A percentile compares a stretch with the other conserved stretches of the same genome.
Evolutionary conservation across 2,113 vertebrate species (phyloP).

Genomic region (Hippolais icterina): DNA sequence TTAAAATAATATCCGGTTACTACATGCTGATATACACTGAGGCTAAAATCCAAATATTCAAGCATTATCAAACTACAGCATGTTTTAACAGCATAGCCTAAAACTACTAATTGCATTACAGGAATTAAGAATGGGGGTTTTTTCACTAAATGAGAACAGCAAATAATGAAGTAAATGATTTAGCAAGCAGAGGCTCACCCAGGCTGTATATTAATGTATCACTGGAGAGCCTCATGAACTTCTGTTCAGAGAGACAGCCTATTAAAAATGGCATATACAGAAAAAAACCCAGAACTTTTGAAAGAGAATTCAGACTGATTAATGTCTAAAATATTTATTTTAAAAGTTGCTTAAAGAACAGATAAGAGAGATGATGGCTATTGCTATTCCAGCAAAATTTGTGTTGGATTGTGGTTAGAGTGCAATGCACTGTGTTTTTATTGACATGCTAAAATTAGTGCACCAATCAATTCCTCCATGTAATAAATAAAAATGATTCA

Average conservation of each 20-base stretch:
- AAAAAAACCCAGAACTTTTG: not conserved
- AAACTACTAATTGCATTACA: not conserved
- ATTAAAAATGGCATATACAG: not conserved
- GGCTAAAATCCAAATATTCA: not conserved
- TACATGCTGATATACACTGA: not conserved
- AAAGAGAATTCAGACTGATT: not conserved
- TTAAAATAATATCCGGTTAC: not conserved
- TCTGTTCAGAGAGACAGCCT: not conserved
- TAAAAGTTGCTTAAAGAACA: not conserved
- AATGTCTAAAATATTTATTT: not conserved
- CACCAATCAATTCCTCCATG: not conserved
- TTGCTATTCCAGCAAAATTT: not conserved
- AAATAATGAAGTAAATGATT: not conserved
- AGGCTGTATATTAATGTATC: not conserved
- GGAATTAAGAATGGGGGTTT: not conserved
- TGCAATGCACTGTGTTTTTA: not conserved
- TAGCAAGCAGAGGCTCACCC: not conserved
- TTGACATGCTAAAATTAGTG: not conserved
- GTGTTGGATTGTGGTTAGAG: not conserved
- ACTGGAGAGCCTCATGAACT: not conserved
- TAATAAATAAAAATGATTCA: not conserved
- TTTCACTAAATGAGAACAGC: not conserved
- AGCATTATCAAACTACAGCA: not conserved
- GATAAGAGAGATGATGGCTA: accelerated
- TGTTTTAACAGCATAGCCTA: not conserved